Conservation (phyloP, 2,888 invertebrate genomes). For the Sinopyrophorus schimmeli region DNA sequence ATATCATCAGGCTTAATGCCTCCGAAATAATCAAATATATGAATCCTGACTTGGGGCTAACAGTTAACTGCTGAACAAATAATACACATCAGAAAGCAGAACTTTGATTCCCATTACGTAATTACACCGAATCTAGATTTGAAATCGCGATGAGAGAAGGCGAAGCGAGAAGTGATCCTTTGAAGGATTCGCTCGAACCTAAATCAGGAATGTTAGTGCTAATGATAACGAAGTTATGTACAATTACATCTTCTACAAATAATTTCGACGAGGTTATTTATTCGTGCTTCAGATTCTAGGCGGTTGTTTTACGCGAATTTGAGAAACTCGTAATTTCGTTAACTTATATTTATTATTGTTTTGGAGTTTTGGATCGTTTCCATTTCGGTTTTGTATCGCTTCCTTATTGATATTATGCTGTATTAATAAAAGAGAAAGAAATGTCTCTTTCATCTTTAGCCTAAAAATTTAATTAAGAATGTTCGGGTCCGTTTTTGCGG, state of each 20-base stretch:
- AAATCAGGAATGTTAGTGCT: constrained; percentile 52
- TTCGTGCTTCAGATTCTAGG: constrained; percentile 20
- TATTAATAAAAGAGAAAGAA: no score
- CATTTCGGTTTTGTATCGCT: no score
- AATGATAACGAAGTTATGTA: constrained; percentile 57
- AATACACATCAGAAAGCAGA: constrained; percentile 52
- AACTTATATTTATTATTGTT: no score
- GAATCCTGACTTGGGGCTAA: constrained; percentile 32
- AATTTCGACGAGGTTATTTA: constrained; percentile 30
- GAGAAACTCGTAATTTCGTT: no score
- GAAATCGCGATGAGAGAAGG: constrained; percentile 45
- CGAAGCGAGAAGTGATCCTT: constrained; percentile 46
- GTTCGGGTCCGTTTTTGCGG: no score
- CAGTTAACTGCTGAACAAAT: constrained; percentile 51
- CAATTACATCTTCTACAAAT: constrained; percentile 51
- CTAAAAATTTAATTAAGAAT: no score
- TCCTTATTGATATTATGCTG: no score
- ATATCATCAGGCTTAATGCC: constrained; percentile 29
- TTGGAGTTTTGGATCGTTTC: no score
- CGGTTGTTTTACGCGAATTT: constrained; percentile 17
- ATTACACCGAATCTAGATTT: constrained; percentile 51
- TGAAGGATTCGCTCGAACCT: constrained; percentile 45
- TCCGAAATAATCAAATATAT: constrained; percentile 32
- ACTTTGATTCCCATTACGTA: constrained; percentile 58
- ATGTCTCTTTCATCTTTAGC: no score